Evolutionary conservation across 2,113 vertebrate species (phyloP), one percentile per base, ranked within the genome.

Genomic region (Podarcis raffonei): DNA sequence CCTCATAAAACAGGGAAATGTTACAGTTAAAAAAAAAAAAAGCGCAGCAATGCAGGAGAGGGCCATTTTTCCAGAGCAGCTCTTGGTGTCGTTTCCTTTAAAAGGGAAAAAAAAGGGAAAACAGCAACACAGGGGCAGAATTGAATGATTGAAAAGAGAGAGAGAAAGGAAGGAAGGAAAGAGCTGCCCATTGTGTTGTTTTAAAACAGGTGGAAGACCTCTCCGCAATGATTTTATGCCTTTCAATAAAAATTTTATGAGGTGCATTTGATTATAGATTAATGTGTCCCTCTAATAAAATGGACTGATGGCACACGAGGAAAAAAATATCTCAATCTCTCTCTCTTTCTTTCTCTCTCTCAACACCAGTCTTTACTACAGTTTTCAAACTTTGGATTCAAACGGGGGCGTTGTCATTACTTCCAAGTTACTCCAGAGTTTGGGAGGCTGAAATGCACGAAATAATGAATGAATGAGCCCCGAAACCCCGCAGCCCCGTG

Each of bases 241-340:
- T 97, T 98, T 98, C 98, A 98, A 99, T 99, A 99, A 99, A 98
- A 98, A 87, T 98, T 99, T 99, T 99, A 99, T 98, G 98, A 98
- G 98, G 98, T 98, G 98, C 97, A 98, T 98, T 98, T 99, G 98
- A 99, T 98, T 99, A 98, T 98, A 97, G 97, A 98, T 98, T 98
- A 98, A 98, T 98, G 97, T 96, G 97, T 96, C 97, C 96, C 98
- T 98, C 98, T 98, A 98, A 98, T 99, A 99, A 99, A 98, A 98
- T 94, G 96, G 96, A 97, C 97, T 96, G 95, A 95, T 95, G 95
- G 97, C 87, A 84, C 62, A 77, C 39, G 30, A 66, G 62, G 18
- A 96, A 97, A 94, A 96, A 96, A 97, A 94, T 96, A 95, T 94
- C 94, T 89, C 91, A 42, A 42, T 94, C 93, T 92, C 94, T 94